Conservation (phyloP, 2,113 vertebrate species). For the Falcunculus frontatus region DNA sequence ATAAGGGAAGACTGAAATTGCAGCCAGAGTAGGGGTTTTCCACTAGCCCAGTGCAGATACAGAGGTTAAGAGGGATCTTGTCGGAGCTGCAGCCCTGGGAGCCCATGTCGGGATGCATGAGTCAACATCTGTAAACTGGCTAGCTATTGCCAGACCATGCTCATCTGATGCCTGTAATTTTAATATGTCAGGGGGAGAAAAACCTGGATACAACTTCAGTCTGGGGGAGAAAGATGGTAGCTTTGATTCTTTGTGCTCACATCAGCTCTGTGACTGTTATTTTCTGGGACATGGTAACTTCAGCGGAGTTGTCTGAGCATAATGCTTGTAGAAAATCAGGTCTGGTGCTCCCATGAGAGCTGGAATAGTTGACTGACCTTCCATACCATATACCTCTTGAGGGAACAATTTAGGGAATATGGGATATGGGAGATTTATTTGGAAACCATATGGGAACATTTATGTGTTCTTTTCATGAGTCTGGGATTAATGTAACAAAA, state of each 20-base stretch:
- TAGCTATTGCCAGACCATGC: background rate
- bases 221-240: background rate
- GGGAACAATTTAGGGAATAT: background rate
- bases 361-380: background rate
- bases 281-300: background rate
- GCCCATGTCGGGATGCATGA: background rate
- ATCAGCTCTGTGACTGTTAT: background rate
- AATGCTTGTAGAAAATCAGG: background rate
- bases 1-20: background rate
- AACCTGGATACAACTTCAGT: background rate
- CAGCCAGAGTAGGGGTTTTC: background rate
- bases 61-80: background rate
- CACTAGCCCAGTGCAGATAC: background rate
- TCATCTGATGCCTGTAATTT: background rate
- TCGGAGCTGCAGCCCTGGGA: background rate
- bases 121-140: background rate
- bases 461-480: background rate
- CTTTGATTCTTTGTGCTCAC: background rate
- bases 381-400: background rate
- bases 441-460: slow-evolving; percentile 20
- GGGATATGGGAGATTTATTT: background rate
- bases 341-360: background rate
- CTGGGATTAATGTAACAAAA: slow-evolving; percentile 18
- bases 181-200: background rate
- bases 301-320: background rate